Conservation (phyloP, 1,140 invertebrate species). For the Bombus ignitus region DNA sequence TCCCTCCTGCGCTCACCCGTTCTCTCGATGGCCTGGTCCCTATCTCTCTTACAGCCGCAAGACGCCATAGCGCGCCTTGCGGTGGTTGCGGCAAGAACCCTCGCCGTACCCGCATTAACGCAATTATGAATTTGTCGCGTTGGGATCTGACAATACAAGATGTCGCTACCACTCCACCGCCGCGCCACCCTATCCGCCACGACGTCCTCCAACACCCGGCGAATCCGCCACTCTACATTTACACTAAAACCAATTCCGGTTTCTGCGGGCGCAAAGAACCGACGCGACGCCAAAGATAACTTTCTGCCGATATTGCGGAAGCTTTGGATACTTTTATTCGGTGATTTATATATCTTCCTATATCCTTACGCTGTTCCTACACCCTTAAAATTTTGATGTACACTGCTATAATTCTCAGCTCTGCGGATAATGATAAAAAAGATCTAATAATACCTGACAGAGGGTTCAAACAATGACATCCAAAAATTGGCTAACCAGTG, state of each 20-base stretch:
- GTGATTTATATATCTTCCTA: neutral
- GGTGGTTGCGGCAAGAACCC: slow-evolving; percentile 76
- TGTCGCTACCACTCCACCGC: slow-evolving; percentile 72
- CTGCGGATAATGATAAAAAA: neutral
- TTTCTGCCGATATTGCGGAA: no score
- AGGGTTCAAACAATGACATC: no score
- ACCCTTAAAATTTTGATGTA: neutral
- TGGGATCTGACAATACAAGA: slow-evolving; percentile 82
- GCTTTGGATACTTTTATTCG: neutral
- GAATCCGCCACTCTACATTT: slow-evolving; percentile 52
- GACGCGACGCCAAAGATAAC: neutral
- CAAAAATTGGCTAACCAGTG: no score
- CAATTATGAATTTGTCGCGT: slow-evolving; percentile 83
- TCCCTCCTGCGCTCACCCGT: slow-evolving; percentile 34
- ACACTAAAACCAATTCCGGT: slow-evolving; percentile 64
- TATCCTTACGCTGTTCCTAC: neutral
- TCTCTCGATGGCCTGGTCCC: slow-evolving; percentile 27
- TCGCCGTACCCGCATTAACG: slow-evolving; percentile 80
- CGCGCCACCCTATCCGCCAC: slow-evolving; percentile 50
- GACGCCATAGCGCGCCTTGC: slow-evolving; percentile 77
- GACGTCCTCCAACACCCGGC: slow-evolving; percentile 55
- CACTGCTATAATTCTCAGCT: neutral
- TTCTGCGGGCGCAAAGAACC: slow-evolving; percentile 47
- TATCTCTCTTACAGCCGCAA: slow-evolving; percentile 71
- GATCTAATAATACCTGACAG: neutral